Base-by-base conservation (phyloP, 2,888 invertebrate species). In the Gasteruption jaculator region DNA sequence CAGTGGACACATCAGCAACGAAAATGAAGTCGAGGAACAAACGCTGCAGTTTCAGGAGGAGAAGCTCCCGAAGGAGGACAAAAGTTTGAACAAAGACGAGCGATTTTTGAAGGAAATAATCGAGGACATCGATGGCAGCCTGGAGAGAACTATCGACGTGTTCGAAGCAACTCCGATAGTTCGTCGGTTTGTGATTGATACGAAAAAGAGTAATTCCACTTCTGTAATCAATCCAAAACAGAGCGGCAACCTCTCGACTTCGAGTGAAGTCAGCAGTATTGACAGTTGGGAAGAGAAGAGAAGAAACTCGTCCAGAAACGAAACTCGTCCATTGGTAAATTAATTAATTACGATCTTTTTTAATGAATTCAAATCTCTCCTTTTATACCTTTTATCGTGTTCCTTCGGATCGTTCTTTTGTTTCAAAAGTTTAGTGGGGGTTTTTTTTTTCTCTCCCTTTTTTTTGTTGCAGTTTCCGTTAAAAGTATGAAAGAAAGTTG, bases 1-100 rank as follows among this genome's bases (percentile, higher is more conserved):
- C 72, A 86, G 86, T 41, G 87, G 87, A 45, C 86, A 87, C 71
- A 86, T 86, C 54, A 86, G 86, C 35, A 86, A 85, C 61, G 85
- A 85, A 65, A 79, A 80, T 58, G 80, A 82, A 46, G 54, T 62
- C 8, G 69, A 69, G 21, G n/a, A n/a, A n/a, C n/a, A n/a, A n/a
- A n/a, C n/a, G n/a, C n/a, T n/a, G n/a, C n/a, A n/a, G n/a, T n/a
- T n/a, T n/a, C 60, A 60, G 53, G 63, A 65, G 39, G 65, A 66
- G 5, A 54, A 45, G 4, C 34, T 60, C 2, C 58, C 58, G 43
- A 53, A 45, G 30, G 50, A 52, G 12, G 54, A 47, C 11, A 58
- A 57, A 16, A 56, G 46, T 27, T 62, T 63, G 21, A 52, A 27
- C 3, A 25, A 16, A 2, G 45, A 30, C 3, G 42, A 43, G 7